A percentile compares a stretch with the other conserved stretches of the same genome.
Evolutionary conservation across 2,113 vertebrate genomes (phyloP).

Genomic region (Gadus chalcogrammus): DNA sequence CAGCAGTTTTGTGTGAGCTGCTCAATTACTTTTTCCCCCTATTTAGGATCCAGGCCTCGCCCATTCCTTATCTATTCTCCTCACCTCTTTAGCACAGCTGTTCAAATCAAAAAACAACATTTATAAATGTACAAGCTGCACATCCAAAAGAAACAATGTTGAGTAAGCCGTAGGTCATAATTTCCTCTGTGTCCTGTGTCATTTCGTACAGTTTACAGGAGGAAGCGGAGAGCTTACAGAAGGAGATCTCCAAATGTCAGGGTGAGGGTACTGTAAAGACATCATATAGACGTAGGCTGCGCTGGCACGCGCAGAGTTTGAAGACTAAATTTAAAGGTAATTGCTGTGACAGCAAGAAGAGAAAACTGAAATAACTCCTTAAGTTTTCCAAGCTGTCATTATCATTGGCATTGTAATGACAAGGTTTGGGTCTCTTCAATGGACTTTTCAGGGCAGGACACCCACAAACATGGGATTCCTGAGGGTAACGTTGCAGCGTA

Average conservation of each 20-base stretch:
- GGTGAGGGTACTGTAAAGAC: slow-evolving; percentile 70
- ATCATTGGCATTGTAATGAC: slow-evolving; percentile 80
- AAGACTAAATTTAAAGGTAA: slow-evolving; percentile 82
- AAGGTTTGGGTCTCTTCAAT: slow-evolving; percentile 74
- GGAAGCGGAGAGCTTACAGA: slow-evolving; percentile 38
- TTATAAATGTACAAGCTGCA: slow-evolving; percentile 47
- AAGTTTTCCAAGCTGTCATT: slow-evolving; percentile 76
- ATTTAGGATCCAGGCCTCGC: slow-evolving; percentile 5
- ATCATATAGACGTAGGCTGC: slow-evolving; percentile 57
- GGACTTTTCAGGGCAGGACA: slow-evolving; percentile 74
- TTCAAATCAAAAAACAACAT: slow-evolving; percentile 49
- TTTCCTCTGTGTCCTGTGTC: slow-evolving; percentile 48
- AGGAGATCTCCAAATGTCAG: slow-evolving; percentile 55
- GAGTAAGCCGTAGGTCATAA: slow-evolving; percentile 53
- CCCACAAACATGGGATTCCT: slow-evolving; percentile 76
- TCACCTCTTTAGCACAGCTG: slow-evolving; percentile 4
- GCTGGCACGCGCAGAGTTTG: slow-evolving; percentile 61
- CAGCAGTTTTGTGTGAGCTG: slow-evolving; percentile 38
- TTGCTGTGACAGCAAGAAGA: slow-evolving; percentile 76
- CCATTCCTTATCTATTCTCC: slow-evolving; percentile 34
- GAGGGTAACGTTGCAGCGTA: slow-evolving; percentile 69
- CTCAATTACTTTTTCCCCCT: slow-evolving; percentile 6
- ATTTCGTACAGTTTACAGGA: slow-evolving; percentile 44
- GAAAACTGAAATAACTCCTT: slow-evolving; percentile 72
- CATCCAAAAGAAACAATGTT: slow-evolving; percentile 65